These are phyloP conservation scores for Sturnira hondurensis DNA, from an alignment of 2,113 vertebrate genomes.

Conservation along the genomic window DNA sequence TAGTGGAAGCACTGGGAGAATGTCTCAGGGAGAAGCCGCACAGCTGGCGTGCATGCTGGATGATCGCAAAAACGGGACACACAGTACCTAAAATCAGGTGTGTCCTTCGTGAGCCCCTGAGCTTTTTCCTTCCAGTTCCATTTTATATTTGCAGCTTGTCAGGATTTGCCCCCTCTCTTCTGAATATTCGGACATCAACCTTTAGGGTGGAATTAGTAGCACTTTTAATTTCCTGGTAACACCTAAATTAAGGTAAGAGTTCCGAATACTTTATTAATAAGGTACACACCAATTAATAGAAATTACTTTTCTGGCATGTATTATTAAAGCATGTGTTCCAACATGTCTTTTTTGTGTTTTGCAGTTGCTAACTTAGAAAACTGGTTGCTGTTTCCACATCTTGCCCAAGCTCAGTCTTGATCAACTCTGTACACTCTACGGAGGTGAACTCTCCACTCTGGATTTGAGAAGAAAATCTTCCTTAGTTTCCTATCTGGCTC, in stretches of 20 bases:
- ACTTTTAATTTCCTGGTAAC: constrained; percentile 74
- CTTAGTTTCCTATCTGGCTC: background rate
- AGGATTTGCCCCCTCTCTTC: background rate
- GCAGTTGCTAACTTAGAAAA: constrained; percentile 59
- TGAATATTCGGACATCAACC: constrained; percentile 66
- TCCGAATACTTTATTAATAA: constrained; percentile 75
- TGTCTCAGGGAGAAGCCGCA: background rate
- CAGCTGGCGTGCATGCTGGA: background rate
- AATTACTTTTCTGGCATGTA: constrained; percentile 68
- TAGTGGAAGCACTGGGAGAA: background rate
- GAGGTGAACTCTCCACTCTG: background rate
- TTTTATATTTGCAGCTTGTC: background rate
- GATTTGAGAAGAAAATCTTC: background rate
- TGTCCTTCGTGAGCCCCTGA: background rate
- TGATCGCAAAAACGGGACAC: background rate
- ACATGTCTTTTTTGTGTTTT: constrained; percentile 65
- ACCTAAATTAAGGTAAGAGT: constrained; percentile 70
- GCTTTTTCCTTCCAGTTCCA: background rate
- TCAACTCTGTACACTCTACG: background rate
- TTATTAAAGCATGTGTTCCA: constrained; percentile 71
- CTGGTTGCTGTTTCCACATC: background rate
- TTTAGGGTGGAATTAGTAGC: constrained; percentile 60
- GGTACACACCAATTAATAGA: constrained; percentile 70
- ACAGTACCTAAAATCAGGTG: background rate
- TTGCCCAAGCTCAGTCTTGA: background rate